phyloP scores from a whole-genome alignment of 2,888 invertebrate species.

The Leptothorax acervorum region DNA sequence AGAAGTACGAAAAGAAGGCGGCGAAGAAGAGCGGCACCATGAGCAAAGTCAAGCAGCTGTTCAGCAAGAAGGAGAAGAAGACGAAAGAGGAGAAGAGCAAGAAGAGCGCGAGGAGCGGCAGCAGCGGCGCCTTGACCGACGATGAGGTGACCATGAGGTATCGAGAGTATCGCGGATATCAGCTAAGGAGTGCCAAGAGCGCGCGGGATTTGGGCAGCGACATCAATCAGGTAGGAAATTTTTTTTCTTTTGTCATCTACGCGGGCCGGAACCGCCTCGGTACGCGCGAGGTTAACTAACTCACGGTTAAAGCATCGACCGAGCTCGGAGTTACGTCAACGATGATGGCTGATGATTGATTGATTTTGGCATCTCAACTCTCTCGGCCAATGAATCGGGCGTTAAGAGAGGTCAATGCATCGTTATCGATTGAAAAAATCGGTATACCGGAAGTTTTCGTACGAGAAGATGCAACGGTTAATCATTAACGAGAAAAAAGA shows the following conservation, averaged over 20 bases:
- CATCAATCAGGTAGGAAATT: constrained; percentile 82
- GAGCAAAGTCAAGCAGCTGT: constrained; percentile 91
- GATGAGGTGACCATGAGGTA: constrained; percentile 84
- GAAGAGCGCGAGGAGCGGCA: constrained; percentile 76
- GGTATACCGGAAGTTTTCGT: constrained; percentile 14
- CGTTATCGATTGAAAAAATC: constrained; percentile 13
- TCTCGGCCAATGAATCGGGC: constrained; percentile 23
- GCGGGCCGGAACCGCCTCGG: neutral
- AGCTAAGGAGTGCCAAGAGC: constrained; percentile 82
- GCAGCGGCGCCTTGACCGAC: constrained; percentile 82
- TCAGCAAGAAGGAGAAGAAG: constrained; percentile 91
- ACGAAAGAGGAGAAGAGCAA: constrained; percentile 87
- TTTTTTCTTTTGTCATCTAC: constrained; percentile 2
- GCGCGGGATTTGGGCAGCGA: constrained; percentile 83
- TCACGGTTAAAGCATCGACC: constrained; percentile 10
- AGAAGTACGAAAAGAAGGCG: constrained; percentile 83
- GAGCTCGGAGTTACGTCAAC: constrained; percentile 15
- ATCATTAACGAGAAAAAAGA: neutral
- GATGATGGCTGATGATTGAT: constrained; percentile 42
- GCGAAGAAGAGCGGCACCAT: constrained; percentile 83
- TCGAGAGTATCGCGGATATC: constrained; percentile 83
- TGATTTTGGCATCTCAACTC: constrained; percentile 34
- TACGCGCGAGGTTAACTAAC: constrained; percentile 38
- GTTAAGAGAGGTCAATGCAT: constrained; percentile 25
- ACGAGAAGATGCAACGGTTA: neutral